Evolutionary conservation across 2,113 vertebrate species (phyloP).

Genomic region (Leucosticte australis): DNA sequence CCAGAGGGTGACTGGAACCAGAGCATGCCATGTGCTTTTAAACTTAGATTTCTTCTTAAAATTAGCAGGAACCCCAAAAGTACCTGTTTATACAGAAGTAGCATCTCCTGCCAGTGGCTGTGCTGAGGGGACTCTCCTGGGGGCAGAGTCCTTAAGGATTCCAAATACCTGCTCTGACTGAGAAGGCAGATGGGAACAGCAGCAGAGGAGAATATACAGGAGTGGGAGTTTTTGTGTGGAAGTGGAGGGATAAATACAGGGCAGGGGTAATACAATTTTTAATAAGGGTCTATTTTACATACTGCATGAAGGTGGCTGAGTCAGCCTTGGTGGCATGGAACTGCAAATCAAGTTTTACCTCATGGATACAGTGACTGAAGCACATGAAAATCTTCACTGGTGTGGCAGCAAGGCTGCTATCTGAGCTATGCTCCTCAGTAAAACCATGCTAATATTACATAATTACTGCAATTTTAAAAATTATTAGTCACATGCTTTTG

Average conservation of each 20-base stretch:
- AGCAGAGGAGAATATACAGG: not conserved
- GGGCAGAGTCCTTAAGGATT: not conserved
- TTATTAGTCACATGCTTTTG: conserved; percentile 4
- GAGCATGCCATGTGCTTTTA: not conserved
- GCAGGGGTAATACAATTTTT: not conserved
- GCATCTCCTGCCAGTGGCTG: not conserved
- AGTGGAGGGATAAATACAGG: not conserved
- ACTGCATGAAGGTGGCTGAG: not conserved
- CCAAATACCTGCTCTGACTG: not conserved
- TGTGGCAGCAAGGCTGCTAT: not conserved
- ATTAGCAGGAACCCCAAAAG: not conserved
- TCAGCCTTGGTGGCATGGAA: not conserved
- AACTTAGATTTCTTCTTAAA: not conserved
- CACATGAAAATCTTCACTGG: not conserved
- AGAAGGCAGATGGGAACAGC: not conserved
- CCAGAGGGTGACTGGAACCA: not conserved
- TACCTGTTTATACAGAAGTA: not conserved
- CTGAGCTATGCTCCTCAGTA: not conserved
- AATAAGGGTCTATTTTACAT: not conserved
- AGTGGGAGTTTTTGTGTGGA: not conserved
- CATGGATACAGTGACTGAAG: not conserved
- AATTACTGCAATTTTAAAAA: not conserved
- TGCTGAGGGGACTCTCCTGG: not conserved
- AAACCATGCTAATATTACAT: not conserved
- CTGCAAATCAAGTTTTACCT: not conserved